Conservation (phyloP, 2,113 vertebrate genomes). For the Plotosus lineatus region DNA sequence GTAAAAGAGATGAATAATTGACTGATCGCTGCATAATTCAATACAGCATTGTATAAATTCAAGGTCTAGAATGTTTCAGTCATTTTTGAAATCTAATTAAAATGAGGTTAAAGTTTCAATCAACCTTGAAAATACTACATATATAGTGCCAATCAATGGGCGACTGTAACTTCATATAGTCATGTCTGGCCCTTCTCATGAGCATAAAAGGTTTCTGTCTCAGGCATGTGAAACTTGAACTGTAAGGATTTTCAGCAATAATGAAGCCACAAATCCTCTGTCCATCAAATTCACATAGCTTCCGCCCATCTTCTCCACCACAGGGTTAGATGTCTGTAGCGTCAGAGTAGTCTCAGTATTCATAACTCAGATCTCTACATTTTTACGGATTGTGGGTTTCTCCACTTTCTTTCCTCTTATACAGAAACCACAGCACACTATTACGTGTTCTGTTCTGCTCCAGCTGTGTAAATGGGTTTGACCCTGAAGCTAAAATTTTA, state of each 20-base stretch:
- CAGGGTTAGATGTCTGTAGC: slow-evolving; percentile 14
- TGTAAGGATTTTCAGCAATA: slow-evolving; percentile 56
- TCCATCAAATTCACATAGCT: slow-evolving; percentile 59
- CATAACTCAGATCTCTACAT: slow-evolving; percentile 27
- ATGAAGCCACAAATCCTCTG: slow-evolving; percentile 53
- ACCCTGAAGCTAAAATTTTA: slow-evolving; percentile 75
- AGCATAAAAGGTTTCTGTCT: slow-evolving; percentile 44
- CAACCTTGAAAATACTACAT: slow-evolving; percentile 96
- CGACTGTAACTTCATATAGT: slow-evolving; percentile 81
- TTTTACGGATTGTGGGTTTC: slow-evolving; percentile 56
- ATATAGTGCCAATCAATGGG: slow-evolving; percentile 94
- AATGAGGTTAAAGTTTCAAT: slow-evolving; percentile 99
- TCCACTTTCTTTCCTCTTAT: slow-evolving; percentile 55
- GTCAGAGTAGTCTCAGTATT: neutral
- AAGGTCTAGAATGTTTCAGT: slow-evolving; percentile 98
- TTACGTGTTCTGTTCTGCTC: slow-evolving; percentile 66
- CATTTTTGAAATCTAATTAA: slow-evolving; percentile 82
- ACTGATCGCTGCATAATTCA: slow-evolving; percentile 99
- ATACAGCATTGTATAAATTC: slow-evolving; percentile 97
- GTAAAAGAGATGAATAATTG: slow-evolving; percentile 99
- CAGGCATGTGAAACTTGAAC: slow-evolving; percentile 36
- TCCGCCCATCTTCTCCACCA: neutral
- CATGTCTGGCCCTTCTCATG: slow-evolving; percentile 55
- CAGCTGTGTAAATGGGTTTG: slow-evolving; percentile 57
- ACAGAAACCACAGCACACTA: slow-evolving; percentile 68